Base-by-base conservation (phyloP, 2,113 vertebrate species). In the Dromaius novaehollandiae region DNA sequence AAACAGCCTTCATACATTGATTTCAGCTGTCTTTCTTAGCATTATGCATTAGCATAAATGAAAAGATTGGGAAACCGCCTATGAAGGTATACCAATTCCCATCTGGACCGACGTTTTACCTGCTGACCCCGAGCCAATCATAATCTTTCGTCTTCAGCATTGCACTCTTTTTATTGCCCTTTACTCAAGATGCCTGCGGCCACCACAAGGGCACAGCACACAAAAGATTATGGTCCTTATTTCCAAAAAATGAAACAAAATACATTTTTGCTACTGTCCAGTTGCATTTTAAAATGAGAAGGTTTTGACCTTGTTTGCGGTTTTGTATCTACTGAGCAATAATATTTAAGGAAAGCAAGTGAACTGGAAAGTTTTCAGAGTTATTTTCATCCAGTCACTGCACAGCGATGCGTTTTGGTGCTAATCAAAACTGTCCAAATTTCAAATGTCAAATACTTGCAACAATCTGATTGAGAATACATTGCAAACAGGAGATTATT, bases 11-110 rank as follows among this genome's bases (percentile, higher is more conserved):
- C 46, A 17, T 58, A 48, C 26, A 61, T 83, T 74, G 91, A 94
- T 20, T 56, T 84, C 93, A 96, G 88, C 95, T 93, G 56, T 24
- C 89, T 86, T 83, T 68, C 30, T 82, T 56, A 65, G 50, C 30
- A 82, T 38, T 51, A 38, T 38, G 38, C 38, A 38, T 38, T 38
- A 38, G 38, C 38, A 38, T 86, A 87, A 95, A 96, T 68, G 48
- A 95, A 91, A 95, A 73, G 78, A 83, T 55, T 70, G 64, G 65
- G 46, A 84, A 94, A 85, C n/a, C 77, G 51, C 71, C 61, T 92
- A 50, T 2, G 80, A 88, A 88, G 82, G 69, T 58, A 85, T 36
- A 92, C 38, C 77, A 65, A 30, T 79, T 96, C 68, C 64, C 74
- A 25, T 46, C 53, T 51, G 70, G 26, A 74, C 64, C 69, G 44